Conservation (phyloP, 2,113 vertebrate genomes). For the Hypocryptadius cinnamomeus region DNA sequence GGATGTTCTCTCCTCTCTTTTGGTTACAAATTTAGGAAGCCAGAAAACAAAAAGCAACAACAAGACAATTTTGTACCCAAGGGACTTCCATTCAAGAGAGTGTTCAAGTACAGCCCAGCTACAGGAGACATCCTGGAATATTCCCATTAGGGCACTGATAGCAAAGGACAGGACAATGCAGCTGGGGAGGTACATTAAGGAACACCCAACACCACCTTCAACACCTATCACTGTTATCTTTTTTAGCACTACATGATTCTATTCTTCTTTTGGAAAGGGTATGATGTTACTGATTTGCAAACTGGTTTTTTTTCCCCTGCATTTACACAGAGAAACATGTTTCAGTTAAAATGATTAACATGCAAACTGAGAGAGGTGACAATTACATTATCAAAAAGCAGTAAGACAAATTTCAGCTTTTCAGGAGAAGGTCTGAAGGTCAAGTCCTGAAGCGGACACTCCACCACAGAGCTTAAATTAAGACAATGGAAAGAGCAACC, state of each 20-base stretch:
- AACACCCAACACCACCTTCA: background rate
- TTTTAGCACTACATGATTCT: background rate
- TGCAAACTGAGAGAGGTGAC: background rate
- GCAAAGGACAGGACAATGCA: background rate
- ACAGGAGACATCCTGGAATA: background rate
- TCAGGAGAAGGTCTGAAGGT: background rate
- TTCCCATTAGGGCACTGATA: background rate
- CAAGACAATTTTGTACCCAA: background rate
- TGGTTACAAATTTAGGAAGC: background rate
- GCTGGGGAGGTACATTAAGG: background rate
- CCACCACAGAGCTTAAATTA: background rate
- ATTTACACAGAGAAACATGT: background rate
- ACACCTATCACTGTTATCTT: background rate
- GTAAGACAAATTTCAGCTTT: background rate
- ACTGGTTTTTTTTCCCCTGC: fast-evolving
- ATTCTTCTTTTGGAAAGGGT: slow-evolving; percentile 39
- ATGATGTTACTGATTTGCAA: background rate
- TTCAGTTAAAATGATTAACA: background rate
- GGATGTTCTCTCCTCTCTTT: background rate
- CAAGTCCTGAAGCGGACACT: background rate
- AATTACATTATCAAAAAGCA: background rate
- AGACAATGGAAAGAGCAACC: background rate
- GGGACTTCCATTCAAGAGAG: background rate
- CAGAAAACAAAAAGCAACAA: background rate
- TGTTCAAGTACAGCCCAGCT: background rate